Evolutionary conservation across 2,888 invertebrate species (phyloP).

Genomic region (Eurois occulta): DNA sequence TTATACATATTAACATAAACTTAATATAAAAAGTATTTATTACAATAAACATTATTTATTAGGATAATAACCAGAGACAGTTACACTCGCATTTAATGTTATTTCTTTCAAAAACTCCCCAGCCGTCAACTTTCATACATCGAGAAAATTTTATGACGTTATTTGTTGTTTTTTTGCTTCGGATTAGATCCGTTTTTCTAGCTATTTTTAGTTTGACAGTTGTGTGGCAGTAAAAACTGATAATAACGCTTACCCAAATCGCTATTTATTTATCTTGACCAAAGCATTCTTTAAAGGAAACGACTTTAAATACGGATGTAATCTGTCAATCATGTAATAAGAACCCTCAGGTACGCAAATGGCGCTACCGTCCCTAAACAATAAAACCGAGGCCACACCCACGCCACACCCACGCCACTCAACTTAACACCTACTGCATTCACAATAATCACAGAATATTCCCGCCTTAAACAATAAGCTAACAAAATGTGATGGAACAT

Average conservation of each 20-base stretch:
- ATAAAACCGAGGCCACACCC: slow-evolving; percentile 15
- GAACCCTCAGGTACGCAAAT: slow-evolving; percentile 36
- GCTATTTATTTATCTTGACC: not conserved
- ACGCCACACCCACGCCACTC: slow-evolving; percentile 13
- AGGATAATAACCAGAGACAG: slow-evolving; percentile 33
- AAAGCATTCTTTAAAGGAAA: not conserved
- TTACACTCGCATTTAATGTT: not conserved
- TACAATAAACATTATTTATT: slow-evolving; percentile 37
- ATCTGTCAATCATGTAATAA: slow-evolving; percentile 38
- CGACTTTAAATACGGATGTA: not conserved
- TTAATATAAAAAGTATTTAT: slow-evolving; percentile 41
- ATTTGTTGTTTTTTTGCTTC: not conserved
- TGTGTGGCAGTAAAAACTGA: not conserved
- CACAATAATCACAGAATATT: slow-evolving; percentile 67
- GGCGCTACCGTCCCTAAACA: slow-evolving; percentile 35
- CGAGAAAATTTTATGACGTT: not conserved
- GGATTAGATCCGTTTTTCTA: not conserved
- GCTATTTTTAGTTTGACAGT: not conserved
- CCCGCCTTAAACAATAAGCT: slow-evolving; percentile 39
- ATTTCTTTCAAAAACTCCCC: not conserved
- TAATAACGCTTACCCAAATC: not conserved
- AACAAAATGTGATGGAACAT: slow-evolving; percentile 56
- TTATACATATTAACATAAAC: slow-evolving; percentile 39
- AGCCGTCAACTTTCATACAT: not conserved
- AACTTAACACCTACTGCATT: slow-evolving; percentile 63